Conservation (phyloP, 2,888 invertebrate genomes). For the Tridacna crocea region DNA sequence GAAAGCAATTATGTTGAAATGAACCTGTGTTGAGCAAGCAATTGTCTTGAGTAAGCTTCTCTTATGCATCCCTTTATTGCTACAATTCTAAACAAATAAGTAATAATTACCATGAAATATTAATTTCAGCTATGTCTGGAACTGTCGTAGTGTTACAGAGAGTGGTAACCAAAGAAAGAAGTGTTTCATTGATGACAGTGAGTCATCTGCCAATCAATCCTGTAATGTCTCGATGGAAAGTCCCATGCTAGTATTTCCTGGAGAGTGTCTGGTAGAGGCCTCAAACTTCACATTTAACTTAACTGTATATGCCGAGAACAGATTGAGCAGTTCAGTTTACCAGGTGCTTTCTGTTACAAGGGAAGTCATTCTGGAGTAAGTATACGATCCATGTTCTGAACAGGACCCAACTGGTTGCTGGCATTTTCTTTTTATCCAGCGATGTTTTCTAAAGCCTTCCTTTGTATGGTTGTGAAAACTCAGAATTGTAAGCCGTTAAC, state of each 20-base stretch:
- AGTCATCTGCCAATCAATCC: slow-evolving; percentile 20
- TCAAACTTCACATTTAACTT: slow-evolving; percentile 72
- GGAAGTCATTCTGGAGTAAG: slow-evolving; percentile 14
- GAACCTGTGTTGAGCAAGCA: too few species aligned
- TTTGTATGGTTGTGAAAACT: too few species aligned
- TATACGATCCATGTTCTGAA: neutral
- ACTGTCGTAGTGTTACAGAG: slow-evolving; percentile 46
- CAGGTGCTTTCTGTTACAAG: slow-evolving; percentile 69
- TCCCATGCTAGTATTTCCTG: slow-evolving; percentile 56
- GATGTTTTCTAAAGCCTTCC: too few species aligned
- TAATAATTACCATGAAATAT: too few species aligned
- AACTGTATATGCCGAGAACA: slow-evolving; percentile 64
- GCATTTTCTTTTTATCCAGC: too few species aligned
- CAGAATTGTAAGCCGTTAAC: too few species aligned
- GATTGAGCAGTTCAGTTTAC: slow-evolving; percentile 47
- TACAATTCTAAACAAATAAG: too few species aligned
- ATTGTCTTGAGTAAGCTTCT: too few species aligned
- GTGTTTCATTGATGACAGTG: slow-evolving; percentile 58
- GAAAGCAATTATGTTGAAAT: too few species aligned
- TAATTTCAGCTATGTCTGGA: slow-evolving; percentile 65
- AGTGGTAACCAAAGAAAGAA: slow-evolving; percentile 35
- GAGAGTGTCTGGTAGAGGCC: slow-evolving; percentile 45
- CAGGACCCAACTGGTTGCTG: too few species aligned
- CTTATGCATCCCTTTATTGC: too few species aligned
- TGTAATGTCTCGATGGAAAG: slow-evolving; percentile 49